Evolutionary conservation across 2,113 vertebrate species (phyloP).

Genomic region (Electrona antarctica): DNA sequence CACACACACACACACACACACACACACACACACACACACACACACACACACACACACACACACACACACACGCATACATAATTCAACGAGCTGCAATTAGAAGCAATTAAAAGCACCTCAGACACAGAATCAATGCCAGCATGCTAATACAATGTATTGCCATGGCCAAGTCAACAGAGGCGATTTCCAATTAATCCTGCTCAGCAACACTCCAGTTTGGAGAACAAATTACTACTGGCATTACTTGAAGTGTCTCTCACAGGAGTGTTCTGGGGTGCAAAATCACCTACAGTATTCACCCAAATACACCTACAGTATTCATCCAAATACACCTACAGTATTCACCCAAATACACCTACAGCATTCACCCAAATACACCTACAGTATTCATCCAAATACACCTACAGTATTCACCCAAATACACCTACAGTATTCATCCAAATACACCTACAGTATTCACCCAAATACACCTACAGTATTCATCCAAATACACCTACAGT

Average conservation of each 20-base stretch:
- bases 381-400: no score
- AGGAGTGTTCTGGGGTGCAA: slow-evolving; percentile 25
- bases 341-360: no score
- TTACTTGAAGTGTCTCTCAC: slow-evolving; percentile 34
- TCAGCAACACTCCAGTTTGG: slow-evolving; percentile 37
- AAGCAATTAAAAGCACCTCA: neutral
- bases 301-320: slow-evolving; percentile 17
- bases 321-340: no score
- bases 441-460: no score
- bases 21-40: no score
- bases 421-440: no score
- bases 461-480: no score
- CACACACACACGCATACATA: neutral
- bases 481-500: no score
- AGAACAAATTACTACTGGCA: slow-evolving; percentile 46
- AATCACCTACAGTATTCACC: slow-evolving; percentile 30
- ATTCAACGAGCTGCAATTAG: neutral
- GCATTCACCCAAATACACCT: no score
- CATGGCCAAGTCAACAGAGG: slow-evolving; percentile 26
- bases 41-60: no score
- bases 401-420: no score
- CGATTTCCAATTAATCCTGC: slow-evolving; percentile 30
- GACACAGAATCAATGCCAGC: neutral
- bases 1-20: no score
- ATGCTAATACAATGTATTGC: slow-evolving; percentile 15